These are phyloP conservation scores for Phymastichus coffea DNA, from an alignment of 1,140 invertebrate species.

Conservation along the genomic window DNA sequence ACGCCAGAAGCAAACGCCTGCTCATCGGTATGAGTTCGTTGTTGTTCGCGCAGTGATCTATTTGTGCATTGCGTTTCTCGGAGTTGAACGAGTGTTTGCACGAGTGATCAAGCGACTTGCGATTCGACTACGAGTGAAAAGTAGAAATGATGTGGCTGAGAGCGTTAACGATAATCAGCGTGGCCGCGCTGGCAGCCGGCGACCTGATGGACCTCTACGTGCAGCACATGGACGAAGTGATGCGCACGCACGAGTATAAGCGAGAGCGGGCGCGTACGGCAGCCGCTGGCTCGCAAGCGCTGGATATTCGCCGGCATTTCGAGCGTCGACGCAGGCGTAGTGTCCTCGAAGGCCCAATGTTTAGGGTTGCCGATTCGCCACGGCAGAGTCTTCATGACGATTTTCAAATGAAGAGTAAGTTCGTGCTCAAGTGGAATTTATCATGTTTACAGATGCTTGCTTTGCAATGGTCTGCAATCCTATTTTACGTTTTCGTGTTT, in stretches of 20 bases:
- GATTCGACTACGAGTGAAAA: neutral
- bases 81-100: neutral
- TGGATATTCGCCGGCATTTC: too few relatives aligned
- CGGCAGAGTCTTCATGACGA: constrained; percentile 46
- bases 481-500: too few relatives aligned
- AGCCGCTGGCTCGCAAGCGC: constrained; percentile 27
- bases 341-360: constrained; percentile 27
- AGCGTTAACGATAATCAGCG: constrained; percentile 31
- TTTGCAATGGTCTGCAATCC: too few relatives aligned
- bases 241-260: constrained; percentile 36
- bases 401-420: constrained; percentile 23
- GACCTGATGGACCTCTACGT: constrained; percentile 53
- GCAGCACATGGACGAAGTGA: constrained; percentile 53
- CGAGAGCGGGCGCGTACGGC: neutral
- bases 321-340: constrained; percentile 32
- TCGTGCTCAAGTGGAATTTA: neutral
- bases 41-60: too few relatives aligned
- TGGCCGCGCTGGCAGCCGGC: constrained; percentile 5
- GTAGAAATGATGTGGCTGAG: constrained; percentile 40
- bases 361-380: constrained; percentile 38
- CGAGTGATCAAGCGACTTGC: neutral
- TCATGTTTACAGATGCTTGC: neutral
- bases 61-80: too few relatives aligned
- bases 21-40: too few relatives aligned
- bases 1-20: neutral